Conservation (phyloP, 2,113 vertebrate genomes). For the Toxotes chatareus region DNA sequence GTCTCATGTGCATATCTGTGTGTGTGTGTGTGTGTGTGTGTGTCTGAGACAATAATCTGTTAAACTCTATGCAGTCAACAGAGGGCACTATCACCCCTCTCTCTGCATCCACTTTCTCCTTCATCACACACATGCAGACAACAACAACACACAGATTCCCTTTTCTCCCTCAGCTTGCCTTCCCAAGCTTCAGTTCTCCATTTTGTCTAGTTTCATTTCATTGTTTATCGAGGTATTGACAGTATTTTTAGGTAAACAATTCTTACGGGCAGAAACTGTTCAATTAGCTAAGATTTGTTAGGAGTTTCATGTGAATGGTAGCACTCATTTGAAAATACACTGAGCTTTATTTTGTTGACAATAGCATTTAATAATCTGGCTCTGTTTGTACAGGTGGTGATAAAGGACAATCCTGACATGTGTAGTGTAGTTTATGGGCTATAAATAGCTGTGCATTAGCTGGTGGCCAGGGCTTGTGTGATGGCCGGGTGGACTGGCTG, state of each 20-base stretch:
- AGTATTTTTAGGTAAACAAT: conserved; percentile 24
- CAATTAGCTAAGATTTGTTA: background rate
- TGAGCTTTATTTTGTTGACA: conserved; percentile 33
- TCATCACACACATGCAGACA: conserved; percentile 2
- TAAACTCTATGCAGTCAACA: conserved; percentile 53
- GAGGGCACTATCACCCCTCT: conserved; percentile 75
- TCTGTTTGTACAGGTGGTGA: conserved; percentile 61
- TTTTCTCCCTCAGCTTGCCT: conserved; percentile 15
- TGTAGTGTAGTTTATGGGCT: conserved; percentile 53
- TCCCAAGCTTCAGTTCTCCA: conserved; percentile 34
- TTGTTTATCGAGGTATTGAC: conserved; percentile 28
- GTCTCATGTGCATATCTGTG: background rate
- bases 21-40: background rate
- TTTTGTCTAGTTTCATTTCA: conserved; percentile 43
- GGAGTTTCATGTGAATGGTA: background rate
- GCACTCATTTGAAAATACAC: conserved; percentile 11
- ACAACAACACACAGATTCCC: conserved; percentile 19
- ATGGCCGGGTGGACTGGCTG: conserved; percentile 30
- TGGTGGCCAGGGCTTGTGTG: conserved; percentile 46
- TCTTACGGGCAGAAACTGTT: conserved; percentile 4
- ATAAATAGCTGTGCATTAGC: conserved; percentile 74
- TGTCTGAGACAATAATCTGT: conserved; percentile 6
- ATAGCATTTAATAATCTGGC: conserved; percentile 23
- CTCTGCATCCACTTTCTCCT: conserved; percentile 17
- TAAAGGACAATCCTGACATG: conserved; percentile 43